Base-by-base conservation (phyloP, 2,113 vertebrate genomes). In the Alethe castanea region DNA sequence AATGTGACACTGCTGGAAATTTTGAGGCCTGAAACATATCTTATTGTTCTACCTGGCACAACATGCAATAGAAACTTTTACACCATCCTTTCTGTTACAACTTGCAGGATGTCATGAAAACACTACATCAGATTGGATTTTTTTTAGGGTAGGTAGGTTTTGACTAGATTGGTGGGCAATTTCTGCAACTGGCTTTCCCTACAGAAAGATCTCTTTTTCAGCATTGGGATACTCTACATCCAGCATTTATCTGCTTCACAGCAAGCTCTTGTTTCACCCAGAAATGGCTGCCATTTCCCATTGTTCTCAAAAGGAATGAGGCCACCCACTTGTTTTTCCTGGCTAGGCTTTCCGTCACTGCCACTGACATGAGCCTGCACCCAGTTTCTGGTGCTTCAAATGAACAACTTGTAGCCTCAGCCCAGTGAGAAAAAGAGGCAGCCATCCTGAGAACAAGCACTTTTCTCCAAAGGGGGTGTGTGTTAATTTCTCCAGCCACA, bases 241-340 rank as follows among this genome's bases (percentile, higher is more conserved):
- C 62, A 81, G 44, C 20, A 42, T 50, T 59, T 24, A 8, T 59
- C 44, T 69, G 40, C 70, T 94, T 76, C 88, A 62, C 44, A 78
- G 52, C 20, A 66, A 81, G 78, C 81, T 69, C 44, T 38, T 35
- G 22, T 45, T 84, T 88, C 61, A 77, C 42, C 11, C 64, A 80
- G 79, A 72, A 94, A 80, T 12, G 26, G 52, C 60, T 90, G 81
- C 59, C 0, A 1, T 74, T 90, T 91, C 66, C 71, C 45, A 90
- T 77, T 90, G 85, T 88, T 96, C 79, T 88, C 88, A 61, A 80
- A 90, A 73, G 50, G 86, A 95, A 94, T 83, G 92, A 92, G 92
- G 79, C 82, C 88, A 92, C 82, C 79, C 88, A 80, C 71, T 93
- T 77, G 33, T 35, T 94, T 86, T 82, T 82, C 57, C 79, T n/a